Evolutionary conservation across 2,888 invertebrate genomes (phyloP).

Genomic region (Ypsolopha sequella): DNA sequence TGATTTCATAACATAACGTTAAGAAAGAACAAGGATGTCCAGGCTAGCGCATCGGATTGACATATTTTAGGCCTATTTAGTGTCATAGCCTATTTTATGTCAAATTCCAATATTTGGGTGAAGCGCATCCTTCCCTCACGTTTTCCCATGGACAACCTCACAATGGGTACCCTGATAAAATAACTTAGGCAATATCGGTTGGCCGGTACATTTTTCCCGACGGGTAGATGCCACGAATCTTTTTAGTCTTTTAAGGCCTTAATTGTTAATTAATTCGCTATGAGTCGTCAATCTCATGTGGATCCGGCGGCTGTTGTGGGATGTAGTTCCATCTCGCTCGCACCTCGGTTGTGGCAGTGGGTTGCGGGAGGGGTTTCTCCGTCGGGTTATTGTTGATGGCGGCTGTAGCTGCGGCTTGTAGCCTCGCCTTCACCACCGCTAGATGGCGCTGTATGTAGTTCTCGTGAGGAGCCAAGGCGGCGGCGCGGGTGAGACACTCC

Average conservation of each 20-base stretch:
- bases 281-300: constrained; percentile 48
- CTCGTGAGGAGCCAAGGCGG: constrained; percentile 87
- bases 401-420: constrained; percentile 19
- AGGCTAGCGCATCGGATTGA: too few relatives aligned
- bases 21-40: too few relatives aligned
- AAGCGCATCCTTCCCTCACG: background rate
- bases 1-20: background rate
- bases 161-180: constrained; percentile 1
- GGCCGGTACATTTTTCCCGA: background rate
- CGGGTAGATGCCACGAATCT: background rate
- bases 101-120: background rate
- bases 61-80: background rate
- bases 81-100: background rate
- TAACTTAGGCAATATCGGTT: constrained; percentile 2
- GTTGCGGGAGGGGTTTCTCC: constrained; percentile 15
- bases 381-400: constrained; percentile 11
- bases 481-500: constrained; percentile 85
- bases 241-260: background rate
- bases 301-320: constrained; percentile 61
- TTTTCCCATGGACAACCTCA: background rate
- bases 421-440: constrained; percentile 84
- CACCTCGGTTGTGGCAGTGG: constrained; percentile 33
- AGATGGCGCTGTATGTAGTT: constrained; percentile 93
- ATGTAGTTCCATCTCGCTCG: constrained; percentile 65
- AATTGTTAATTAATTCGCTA: constrained; percentile 24